These are phyloP conservation scores for Syrmaticus mikado DNA, from an alignment of 2,113 vertebrate species.

Conservation along the genomic window DNA sequence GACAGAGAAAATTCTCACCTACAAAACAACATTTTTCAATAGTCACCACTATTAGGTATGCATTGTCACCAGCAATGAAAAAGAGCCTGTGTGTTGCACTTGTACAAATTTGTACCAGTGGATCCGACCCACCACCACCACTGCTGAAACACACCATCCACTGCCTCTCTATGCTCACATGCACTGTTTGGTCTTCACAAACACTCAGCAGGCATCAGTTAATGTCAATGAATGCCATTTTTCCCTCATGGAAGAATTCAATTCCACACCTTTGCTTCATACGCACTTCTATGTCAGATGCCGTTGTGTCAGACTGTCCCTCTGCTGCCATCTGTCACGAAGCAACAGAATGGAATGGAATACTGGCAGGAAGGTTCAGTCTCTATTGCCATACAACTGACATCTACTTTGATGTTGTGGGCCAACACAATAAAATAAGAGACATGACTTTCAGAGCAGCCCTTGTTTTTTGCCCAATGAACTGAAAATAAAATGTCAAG, in stretches of 20 bases:
- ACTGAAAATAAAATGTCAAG: not conserved
- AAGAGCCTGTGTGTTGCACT: not conserved
- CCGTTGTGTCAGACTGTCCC: no score
- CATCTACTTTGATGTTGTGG: no score
- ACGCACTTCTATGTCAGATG: no score
- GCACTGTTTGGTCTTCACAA: no score
- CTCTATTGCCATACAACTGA: no score
- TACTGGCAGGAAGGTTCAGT: no score
- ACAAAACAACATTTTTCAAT: not conserved
- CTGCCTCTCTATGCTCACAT: no score
- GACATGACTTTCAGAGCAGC: no score
- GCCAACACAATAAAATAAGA: no score
- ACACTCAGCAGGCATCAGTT: not conserved
- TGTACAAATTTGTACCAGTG: no score
- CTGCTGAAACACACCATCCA: not conserved
- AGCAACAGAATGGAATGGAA: no score
- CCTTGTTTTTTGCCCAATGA: not conserved
- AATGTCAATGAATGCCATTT: not conserved
- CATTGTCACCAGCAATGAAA: not conserved
- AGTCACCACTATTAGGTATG: not conserved
- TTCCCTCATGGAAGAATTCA: not conserved
- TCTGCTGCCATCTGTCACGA: no score
- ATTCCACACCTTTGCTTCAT: not conserved
- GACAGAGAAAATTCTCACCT: not conserved
- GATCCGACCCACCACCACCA: not conserved